phyloP scores from a whole-genome alignment of 2,113 vertebrate species.

The Tragelaphus imberbis region DNA sequence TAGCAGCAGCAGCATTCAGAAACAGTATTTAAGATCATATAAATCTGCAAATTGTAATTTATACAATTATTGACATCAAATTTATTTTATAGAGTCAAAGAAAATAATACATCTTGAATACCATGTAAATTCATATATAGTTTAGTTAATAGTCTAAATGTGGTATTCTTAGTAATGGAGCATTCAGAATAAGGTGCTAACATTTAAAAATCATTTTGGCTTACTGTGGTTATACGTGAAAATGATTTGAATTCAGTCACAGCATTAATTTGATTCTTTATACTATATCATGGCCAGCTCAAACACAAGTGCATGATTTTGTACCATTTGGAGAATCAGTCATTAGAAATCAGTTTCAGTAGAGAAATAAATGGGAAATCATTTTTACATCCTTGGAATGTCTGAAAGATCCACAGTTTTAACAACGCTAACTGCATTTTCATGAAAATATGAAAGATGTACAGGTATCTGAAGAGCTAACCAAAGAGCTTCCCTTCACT shows the following conservation, averaged over 20 bases:
- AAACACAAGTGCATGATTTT: slow-evolving; percentile 30
- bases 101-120: background rate
- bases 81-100: background rate
- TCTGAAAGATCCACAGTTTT: background rate
- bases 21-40: background rate
- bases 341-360: slow-evolving; percentile 62
- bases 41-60: background rate
- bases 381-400: slow-evolving; percentile 24
- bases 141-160: background rate
- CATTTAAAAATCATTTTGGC: background rate
- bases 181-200: background rate
- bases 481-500: background rate
- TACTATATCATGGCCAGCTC: slow-evolving; percentile 37
- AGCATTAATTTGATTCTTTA: background rate
- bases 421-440: background rate
- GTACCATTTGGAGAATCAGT: slow-evolving; percentile 19
- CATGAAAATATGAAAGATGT: background rate
- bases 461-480: background rate
- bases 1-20: background rate
- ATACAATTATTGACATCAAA: background rate
- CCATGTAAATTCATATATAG: background rate
- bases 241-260: slow-evolving; percentile 21
- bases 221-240: slow-evolving; percentile 40
- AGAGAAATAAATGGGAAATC: slow-evolving; percentile 53
- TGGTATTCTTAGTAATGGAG: background rate